phyloP scores from a whole-genome alignment of 2,113 vertebrate species.

The Trogon surrucura region DNA sequence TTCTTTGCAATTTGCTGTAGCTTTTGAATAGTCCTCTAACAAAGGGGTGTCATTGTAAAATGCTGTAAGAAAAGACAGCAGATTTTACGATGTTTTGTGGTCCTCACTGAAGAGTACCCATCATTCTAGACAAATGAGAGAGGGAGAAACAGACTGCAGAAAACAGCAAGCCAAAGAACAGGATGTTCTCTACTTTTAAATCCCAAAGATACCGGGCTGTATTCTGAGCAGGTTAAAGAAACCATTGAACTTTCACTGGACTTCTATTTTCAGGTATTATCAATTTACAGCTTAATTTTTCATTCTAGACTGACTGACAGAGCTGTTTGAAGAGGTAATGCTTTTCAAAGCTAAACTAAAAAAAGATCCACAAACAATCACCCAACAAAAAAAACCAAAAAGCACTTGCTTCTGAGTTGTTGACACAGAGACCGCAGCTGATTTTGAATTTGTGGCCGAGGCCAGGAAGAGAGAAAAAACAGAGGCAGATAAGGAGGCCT shows the following conservation, averaged over 20 bases:
- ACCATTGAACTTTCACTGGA: not conserved
- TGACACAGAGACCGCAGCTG: not conserved
- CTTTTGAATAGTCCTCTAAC: not conserved
- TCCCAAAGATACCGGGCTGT: not conserved
- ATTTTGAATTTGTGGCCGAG: not conserved
- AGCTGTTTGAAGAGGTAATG: not conserved
- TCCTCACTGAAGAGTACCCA: not conserved
- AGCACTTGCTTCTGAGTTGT: not conserved
- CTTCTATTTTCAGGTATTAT: not conserved
- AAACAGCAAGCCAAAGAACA: not conserved
- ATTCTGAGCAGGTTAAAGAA: not conserved
- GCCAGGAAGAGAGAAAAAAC: not conserved
- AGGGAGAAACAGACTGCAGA: not conserved
- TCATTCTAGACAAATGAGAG: not conserved
- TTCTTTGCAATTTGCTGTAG: not conserved
- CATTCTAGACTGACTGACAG: not conserved
- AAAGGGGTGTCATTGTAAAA: not conserved
- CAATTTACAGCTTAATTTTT: not conserved
- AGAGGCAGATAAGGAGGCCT: fast-evolving
- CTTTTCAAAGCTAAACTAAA: not conserved
- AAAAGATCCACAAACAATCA: not conserved
- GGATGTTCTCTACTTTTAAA: not conserved
- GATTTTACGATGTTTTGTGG: not conserved
- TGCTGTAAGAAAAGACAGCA: not conserved
- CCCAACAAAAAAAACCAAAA: not conserved